These are phyloP conservation scores for Pangasius djambal DNA, from an alignment of 2,797 vertebrate genomes.

Conservation along the genomic window DNA sequence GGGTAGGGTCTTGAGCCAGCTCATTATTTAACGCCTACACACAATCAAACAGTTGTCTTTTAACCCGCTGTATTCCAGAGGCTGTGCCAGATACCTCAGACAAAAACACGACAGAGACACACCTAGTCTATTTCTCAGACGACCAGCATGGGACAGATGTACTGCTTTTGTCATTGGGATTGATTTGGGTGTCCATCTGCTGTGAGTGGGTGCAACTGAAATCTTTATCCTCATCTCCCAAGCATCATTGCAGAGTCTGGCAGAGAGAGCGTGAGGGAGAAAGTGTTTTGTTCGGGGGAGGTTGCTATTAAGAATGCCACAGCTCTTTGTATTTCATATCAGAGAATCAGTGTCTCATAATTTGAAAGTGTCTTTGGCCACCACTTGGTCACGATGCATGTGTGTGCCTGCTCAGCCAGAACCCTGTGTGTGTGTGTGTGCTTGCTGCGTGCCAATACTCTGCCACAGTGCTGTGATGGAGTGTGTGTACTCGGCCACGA, in stretches of 20 bases:
- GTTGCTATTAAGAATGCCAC: not conserved
- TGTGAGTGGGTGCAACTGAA: conserved; percentile 23
- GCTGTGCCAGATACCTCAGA: not conserved
- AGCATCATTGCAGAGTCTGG: conserved; percentile 9
- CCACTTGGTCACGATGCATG: not conserved
- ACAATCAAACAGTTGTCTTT: not conserved
- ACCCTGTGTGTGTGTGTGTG: conserved; percentile 5
- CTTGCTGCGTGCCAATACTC: not conserved
- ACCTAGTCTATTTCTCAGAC: not conserved
- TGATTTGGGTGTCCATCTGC: conserved; percentile 10
- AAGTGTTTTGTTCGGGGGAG: not conserved
- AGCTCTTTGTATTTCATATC: not conserved
- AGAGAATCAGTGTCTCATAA: conserved; percentile 8
- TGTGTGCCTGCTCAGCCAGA: conserved; percentile 1
- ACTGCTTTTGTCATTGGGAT: conserved; percentile 25
- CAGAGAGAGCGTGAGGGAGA: not conserved
- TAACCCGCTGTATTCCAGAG: not conserved
- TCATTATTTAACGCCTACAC: conserved; percentile 32
- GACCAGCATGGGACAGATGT: not conserved
- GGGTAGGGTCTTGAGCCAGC: conserved; percentile 16
- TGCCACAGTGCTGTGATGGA: conserved; percentile 34
- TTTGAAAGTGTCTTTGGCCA: not conserved
- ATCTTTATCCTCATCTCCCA: conserved; percentile 26
- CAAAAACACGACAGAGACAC: not conserved
- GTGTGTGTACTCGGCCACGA: conserved; percentile 43